Base-by-base conservation (phyloP, 2,797 vertebrate species). In the Xyrichtys novacula region DNA sequence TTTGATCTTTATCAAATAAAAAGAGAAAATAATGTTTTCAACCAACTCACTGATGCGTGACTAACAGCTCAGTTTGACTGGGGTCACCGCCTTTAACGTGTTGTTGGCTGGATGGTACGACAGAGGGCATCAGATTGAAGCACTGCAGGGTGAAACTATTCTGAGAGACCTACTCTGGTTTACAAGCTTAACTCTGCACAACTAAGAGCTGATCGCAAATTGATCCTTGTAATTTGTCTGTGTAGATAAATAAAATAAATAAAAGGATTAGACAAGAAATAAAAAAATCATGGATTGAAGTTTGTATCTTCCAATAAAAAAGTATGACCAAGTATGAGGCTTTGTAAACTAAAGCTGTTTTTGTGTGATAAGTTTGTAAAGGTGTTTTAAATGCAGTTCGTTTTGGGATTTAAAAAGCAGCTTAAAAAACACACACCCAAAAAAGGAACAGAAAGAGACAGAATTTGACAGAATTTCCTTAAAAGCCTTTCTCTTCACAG, bases 391-490 rank as follows among this genome's bases (percentile, higher is more conserved):
- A n/a, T n/a, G n/a, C n/a, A n/a, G n/a, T n/a, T n/a, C n/a, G n/a
- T n/a, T n/a, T n/a, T n/a, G n/a, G n/a, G n/a, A n/a, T n/a, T n/a
- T n/a, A n/a, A 22, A 44, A 9, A 9, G 19, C 3, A 42, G 11
- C 42, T 22, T 20, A 4, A 9, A 31, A n/a, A 23, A n/a, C n/a
- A n/a, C n/a, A n/a, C n/a, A n/a, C n/a, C n/a, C n/a, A n/a, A n/a
- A n/a, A n/a, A n/a, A 71, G 74, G 84, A 91, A 88, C 25, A 22
- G 77, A 84, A 75, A 86, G 44, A 22, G 28, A 54, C 15, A 16
- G 54, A 23, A 11, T 53, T 11, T 1, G 8, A 6, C 7, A n/a
- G 14, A 3, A 4, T 72, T 83, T 76, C 72, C 73, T 54, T 34
- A 52, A 57, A 70, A 15, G 32, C 20, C 14, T 2, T 44, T 61